Conservation (phyloP, 2,113 vertebrate genomes). For the Hippocampus zosterae region DNA sequence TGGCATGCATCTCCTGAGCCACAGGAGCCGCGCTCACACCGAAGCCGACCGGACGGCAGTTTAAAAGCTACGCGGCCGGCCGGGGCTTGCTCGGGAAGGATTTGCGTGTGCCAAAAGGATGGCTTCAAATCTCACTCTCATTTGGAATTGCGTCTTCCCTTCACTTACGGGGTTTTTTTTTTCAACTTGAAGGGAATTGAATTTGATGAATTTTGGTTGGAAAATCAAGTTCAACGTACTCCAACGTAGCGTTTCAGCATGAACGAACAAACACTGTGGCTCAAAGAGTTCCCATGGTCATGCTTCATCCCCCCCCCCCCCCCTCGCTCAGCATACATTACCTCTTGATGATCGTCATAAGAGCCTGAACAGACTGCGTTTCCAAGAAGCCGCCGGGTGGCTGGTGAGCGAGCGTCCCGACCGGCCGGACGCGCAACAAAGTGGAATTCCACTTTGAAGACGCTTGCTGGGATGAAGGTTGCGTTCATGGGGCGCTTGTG, state of each 20-base stretch:
- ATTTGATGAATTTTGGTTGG: too few species aligned
- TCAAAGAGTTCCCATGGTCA: neutral
- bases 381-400: constrained; percentile 65
- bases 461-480: neutral
- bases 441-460: neutral
- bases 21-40: constrained; percentile 29
- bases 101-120: too few species aligned
- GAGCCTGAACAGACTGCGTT: constrained; percentile 65
- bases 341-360: constrained; percentile 55
- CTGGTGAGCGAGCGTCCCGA: constrained; percentile 63
- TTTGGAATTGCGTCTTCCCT: too few species aligned
- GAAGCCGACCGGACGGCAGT: neutral
- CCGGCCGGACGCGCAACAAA: constrained; percentile 37
- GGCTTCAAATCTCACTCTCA: too few species aligned
- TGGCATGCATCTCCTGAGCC: constrained; percentile 23
- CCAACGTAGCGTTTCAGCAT: neutral
- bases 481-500: neutral
- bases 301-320: constrained; percentile 13
- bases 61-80: neutral
- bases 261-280: constrained; percentile 13
- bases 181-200: too few species aligned
- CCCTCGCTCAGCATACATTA: constrained; percentile 55
- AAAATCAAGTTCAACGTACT: too few species aligned
- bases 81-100: too few species aligned
- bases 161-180: too few species aligned